Conservation (phyloP, 1,140 invertebrate genomes). For the Apis mellifera region Amel_HAv3.1 CM009936.2:10315001-10315500, state of each 20-base stretch:
- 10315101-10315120: background rate
- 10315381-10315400: background rate
- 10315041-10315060: background rate
- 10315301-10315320: background rate
- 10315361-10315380: background rate
- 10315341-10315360: background rate
- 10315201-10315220: background rate
- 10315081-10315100: slow-evolving; percentile 16
- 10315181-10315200: background rate
- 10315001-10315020: background rate
- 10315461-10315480: background rate
- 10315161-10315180: background rate
- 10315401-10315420: background rate
- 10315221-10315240: too few species aligned
- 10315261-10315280: slow-evolving; percentile 10
- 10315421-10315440: background rate
- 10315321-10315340: background rate
- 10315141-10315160: slow-evolving; percentile 19
- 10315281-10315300: background rate
- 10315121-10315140: slow-evolving; percentile 48
- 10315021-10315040: too few species aligned
- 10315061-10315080: background rate
- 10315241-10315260: slow-evolving; percentile 12
- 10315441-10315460: background rate
- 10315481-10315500: background rate